Evolutionary conservation across 1,140 invertebrate species (phyloP).

Genomic region (Eufriesea mexicana): DNA sequence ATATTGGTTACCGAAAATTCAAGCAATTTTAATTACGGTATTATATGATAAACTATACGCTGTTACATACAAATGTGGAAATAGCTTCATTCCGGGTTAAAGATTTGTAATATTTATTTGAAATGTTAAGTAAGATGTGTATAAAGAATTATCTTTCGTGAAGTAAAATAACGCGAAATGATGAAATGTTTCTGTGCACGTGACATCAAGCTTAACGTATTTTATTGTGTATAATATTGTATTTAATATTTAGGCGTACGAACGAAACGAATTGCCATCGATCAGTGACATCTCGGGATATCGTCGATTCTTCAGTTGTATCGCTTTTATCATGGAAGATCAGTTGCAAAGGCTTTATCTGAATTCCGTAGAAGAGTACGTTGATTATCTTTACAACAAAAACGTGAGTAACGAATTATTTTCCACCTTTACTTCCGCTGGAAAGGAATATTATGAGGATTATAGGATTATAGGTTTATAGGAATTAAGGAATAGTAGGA

Average conservation of each 20-base stretch:
- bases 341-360: conserved; percentile 91
- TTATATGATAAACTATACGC: background rate
- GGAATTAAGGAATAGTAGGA: too few relatives aligned
- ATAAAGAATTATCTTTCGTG: too few relatives aligned
- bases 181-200: too few relatives aligned
- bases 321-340: conserved; percentile 93
- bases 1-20: conserved; percentile 85
- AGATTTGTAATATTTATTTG: too few relatives aligned
- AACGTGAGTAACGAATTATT: conserved; percentile 83
- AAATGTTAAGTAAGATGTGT: too few relatives aligned
- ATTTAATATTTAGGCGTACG: conserved; percentile 84
- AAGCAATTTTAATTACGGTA: conserved; percentile 67
- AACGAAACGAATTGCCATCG: conserved; percentile 88
- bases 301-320: conserved; percentile 91
- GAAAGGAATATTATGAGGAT: background rate
- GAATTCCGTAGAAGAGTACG: conserved; percentile 91
- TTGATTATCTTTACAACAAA: conserved; percentile 89
- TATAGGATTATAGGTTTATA: too few relatives aligned
- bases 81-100: too few relatives aligned
- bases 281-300: conserved; percentile 86
- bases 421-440: background rate
- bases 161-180: too few relatives aligned
- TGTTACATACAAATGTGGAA: too few relatives aligned
- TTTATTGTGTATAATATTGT: background rate
- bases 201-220: too few relatives aligned